Percentiles rank a stretch among this genome's conserved stretches.
These are phyloP conservation scores for Cyanoderma ruficeps DNA, from an alignment of 2,113 vertebrate genomes.

Conservation along the genomic window DNA sequence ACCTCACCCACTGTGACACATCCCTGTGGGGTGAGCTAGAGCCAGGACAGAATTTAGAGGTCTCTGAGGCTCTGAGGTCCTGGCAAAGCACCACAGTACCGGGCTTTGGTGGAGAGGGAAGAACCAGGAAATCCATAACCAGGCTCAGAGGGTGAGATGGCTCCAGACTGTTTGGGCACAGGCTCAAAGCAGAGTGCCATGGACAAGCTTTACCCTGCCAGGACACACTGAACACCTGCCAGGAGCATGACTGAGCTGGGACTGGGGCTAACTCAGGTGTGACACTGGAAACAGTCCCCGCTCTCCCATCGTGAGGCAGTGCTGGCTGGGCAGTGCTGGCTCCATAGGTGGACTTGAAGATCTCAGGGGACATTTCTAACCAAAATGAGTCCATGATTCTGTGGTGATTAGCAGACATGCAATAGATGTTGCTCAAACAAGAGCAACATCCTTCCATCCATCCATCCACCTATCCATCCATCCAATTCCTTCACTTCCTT, in stretches of 20 bases:
- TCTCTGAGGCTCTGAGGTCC: neutral
- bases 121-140: neutral
- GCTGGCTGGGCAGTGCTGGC: neutral
- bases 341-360: rapidly evolving
- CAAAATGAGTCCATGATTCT: neutral
- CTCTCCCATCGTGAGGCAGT: neutral
- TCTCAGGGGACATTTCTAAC: neutral
- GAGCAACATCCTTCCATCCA: neutral
- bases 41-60: neutral
- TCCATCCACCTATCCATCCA: neutral
- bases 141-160: neutral
- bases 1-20: neutral
- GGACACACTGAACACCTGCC: neutral
- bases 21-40: neutral
- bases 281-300: neutral
- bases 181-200: neutral
- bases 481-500: neutral
- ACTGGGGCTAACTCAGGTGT: neutral
- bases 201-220: neutral
- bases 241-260: neutral
- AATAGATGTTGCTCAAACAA: neutral
- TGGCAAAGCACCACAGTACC: neutral
- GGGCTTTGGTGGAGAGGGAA: neutral
- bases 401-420: neutral
- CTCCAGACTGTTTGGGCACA: neutral